phyloP scores from a whole-genome alignment of 2,797 vertebrate species.

The Holocentrus rufus region DNA sequence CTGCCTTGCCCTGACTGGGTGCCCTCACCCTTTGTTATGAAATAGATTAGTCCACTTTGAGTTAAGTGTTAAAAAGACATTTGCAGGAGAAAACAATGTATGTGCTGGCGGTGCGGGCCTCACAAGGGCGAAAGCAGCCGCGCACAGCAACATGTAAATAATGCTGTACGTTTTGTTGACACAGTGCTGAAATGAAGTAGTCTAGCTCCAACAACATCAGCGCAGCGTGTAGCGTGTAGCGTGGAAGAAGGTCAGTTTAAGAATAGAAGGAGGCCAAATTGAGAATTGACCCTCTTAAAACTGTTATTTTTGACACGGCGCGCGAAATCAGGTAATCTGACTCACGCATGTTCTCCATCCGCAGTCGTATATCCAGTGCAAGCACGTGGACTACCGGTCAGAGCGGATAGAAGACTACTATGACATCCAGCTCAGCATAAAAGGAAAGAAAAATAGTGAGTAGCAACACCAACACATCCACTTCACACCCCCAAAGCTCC shows the following conservation, averaged over 20 bases:
- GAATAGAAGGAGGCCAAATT: slow-evolving; percentile 47
- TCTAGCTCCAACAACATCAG: background rate
- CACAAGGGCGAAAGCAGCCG: no score
- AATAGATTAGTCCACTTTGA: no score
- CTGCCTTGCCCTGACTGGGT: background rate
- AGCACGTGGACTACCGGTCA: slow-evolving; percentile 97
- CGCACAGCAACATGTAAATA: background rate
- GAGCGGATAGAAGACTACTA: slow-evolving; percentile 99
- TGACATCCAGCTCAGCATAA: slow-evolving; percentile 99
- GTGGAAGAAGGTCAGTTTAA: slow-evolving; percentile 34
- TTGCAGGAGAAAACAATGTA: no score
- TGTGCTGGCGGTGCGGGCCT: background rate
- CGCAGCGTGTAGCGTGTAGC: slow-evolving; percentile 20
- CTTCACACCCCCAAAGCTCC: no score
- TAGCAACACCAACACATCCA: slow-evolving; percentile 50
- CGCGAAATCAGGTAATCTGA: slow-evolving; percentile 25
- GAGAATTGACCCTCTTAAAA: slow-evolving; percentile 27
- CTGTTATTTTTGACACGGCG: slow-evolving; percentile 16
- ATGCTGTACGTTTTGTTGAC: background rate
- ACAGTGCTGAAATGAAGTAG: background rate
- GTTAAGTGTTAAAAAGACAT: no score
- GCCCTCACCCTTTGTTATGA: background rate
- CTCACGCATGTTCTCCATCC: slow-evolving; percentile 41
- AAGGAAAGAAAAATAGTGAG: slow-evolving; percentile 99
- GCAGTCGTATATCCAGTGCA: slow-evolving; percentile 99